Conservation (phyloP, 2,888 invertebrate species). For the Chironomus tentans region DNA sequence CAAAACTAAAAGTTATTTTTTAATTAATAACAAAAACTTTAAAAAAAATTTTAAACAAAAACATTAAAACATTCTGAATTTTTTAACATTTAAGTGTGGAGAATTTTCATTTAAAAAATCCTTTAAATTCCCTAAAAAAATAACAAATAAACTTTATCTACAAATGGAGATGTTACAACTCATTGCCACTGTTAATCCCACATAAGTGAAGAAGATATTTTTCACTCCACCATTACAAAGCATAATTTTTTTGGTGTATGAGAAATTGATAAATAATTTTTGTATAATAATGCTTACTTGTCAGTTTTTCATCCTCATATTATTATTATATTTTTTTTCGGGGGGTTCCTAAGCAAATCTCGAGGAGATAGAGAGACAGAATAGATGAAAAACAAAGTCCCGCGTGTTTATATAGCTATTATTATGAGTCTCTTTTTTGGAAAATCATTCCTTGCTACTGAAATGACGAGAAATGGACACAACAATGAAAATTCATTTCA, state of each 20-base stretch:
- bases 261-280: constrained; percentile 16
- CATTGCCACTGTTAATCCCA: background rate
- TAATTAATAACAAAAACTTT: too few species aligned
- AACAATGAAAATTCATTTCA: constrained; percentile 25
- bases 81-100: too few species aligned
- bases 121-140: too few species aligned
- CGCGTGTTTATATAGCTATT: background rate
- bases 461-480: background rate
- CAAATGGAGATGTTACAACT: too few species aligned
- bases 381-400: background rate
- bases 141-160: too few species aligned
- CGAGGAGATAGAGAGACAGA: too few species aligned
- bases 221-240: background rate
- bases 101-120: too few species aligned
- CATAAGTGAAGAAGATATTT: background rate
- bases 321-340: background rate
- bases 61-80: too few species aligned
- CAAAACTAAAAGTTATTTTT: too few species aligned
- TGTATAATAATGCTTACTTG: constrained; percentile 14
- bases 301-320: background rate
- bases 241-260: background rate
- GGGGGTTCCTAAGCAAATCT: too few species aligned
- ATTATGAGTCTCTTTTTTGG: background rate
- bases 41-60: too few species aligned
- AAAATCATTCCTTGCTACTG: background rate